phyloP scores from a whole-genome alignment of 2,113 vertebrate species.

The Barbus barbus region DNA sequence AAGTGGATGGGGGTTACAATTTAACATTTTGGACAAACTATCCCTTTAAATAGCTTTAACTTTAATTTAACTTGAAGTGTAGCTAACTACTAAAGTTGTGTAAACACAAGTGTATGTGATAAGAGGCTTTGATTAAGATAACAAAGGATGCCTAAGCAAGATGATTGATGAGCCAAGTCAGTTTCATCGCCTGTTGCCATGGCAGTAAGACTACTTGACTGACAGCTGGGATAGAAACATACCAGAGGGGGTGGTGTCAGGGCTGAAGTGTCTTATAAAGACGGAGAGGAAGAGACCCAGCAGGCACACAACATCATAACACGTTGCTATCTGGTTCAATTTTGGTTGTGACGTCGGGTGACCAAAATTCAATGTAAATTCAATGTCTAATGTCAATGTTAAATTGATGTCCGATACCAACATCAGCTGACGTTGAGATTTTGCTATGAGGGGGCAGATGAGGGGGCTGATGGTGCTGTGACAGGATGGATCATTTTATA shows the following conservation, averaged over 20 bases:
- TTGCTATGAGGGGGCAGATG: slow-evolving; percentile 24
- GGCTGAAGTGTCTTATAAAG: slow-evolving; percentile 8
- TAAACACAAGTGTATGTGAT: not conserved
- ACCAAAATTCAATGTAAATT: too few relatives aligned
- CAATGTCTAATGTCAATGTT: too few relatives aligned
- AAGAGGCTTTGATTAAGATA: not conserved
- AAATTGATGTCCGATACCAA: too few relatives aligned
- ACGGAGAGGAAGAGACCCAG: not conserved
- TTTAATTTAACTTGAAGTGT: not conserved
- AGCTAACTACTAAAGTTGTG: not conserved
- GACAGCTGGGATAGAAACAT: slow-evolving; percentile 55
- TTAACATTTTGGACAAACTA: not conserved
- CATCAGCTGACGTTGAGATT: too few relatives aligned
- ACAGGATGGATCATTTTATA: not conserved
- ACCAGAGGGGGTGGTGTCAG: slow-evolving; percentile 22
- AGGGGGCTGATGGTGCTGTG: not conserved
- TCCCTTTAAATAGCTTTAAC: too few relatives aligned
- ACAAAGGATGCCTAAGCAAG: not conserved
- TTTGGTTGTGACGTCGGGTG: too few relatives aligned
- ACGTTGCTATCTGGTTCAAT: too few relatives aligned
- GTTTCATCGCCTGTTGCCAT: slow-evolving; percentile 28
- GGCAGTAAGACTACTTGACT: slow-evolving; percentile 13
- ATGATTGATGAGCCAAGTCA: slow-evolving; percentile 64
- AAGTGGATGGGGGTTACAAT: not conserved
- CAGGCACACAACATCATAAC: too few relatives aligned